Percentiles rank a stretch among this genome's conserved stretches.
Evolutionary conservation across 1,140 invertebrate genomes (phyloP).

Genomic region (fruit fly (Drosophila melanogaster)): DNA sequence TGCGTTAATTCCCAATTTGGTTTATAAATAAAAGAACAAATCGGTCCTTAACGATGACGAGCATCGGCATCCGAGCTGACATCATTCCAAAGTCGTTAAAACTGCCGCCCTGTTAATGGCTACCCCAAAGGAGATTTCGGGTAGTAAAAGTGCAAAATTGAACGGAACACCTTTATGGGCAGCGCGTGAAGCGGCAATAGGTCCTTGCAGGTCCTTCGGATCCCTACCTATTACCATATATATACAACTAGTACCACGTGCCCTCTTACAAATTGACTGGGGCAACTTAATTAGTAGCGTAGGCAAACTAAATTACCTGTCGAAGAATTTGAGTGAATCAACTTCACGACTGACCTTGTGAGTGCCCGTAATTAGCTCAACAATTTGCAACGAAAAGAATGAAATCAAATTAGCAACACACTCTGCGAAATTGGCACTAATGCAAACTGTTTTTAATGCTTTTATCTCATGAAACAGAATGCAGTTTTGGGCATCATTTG

Average conservation of each 20-base stretch:
- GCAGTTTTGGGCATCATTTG: not conserved
- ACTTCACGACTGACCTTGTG: constrained; percentile 39
- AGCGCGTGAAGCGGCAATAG: constrained; percentile 30
- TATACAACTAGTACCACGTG: constrained; percentile 12
- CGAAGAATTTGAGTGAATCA: constrained; percentile 49
- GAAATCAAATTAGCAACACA: constrained; percentile 22
- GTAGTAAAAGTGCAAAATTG: constrained; percentile 51
- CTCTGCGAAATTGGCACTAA: constrained; percentile 13
- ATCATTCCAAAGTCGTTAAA: constrained; percentile 57
- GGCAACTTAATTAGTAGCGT: constrained; percentile 54
- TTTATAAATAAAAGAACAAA: constrained; percentile 58
- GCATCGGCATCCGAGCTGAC: constrained; percentile 49
- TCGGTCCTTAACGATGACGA: constrained; percentile 42
- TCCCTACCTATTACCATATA: constrained; percentile 10
- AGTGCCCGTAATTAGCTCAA: constrained; percentile 39
- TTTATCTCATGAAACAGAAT: not conserved
- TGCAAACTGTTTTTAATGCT: not conserved
- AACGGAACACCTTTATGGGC: constrained; percentile 44
- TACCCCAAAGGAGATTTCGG: constrained; percentile 28
- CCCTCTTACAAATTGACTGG: constrained; percentile 17
- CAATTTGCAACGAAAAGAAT: constrained; percentile 12
- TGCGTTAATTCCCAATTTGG: constrained; percentile 57
- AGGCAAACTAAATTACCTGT: constrained; percentile 56
- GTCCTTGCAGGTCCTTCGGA: constrained; percentile 21
- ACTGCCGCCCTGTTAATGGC: constrained; percentile 36